phyloP scores from a whole-genome alignment of 2,797 vertebrate species.

The Esox lucius region DNA sequence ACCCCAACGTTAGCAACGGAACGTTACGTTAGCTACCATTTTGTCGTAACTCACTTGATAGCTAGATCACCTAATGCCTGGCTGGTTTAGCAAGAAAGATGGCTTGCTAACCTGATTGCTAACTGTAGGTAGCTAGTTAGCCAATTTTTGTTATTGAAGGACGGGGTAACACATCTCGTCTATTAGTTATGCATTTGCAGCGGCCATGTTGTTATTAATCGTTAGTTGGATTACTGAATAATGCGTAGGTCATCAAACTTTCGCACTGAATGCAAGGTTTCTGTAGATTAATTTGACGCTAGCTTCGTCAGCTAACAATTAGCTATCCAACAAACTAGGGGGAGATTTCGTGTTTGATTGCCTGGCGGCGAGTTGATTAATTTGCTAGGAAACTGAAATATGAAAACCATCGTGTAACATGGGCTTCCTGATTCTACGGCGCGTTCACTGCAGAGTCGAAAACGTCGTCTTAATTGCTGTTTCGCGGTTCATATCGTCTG shows the following conservation, averaged over 20 bases:
- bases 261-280: slow-evolving; percentile 51
- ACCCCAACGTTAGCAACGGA: neutral
- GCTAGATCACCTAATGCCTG: neutral
- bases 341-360: neutral
- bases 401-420: neutral
- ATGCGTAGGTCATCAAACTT: neutral
- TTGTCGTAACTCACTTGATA: slow-evolving; percentile 7
- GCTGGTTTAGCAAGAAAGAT: slow-evolving; percentile 7
- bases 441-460: neutral
- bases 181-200: neutral
- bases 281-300: slow-evolving; percentile 45
- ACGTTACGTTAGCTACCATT: slow-evolving; percentile 2
- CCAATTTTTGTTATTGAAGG: neutral
- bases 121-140: neutral
- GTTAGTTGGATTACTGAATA: neutral
- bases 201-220: neutral
- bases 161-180: neutral
- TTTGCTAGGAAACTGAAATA: neutral
- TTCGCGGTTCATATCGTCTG: neutral
- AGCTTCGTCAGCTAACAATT: slow-evolving; percentile 28
- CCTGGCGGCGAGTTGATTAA: neutral
- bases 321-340: slow-evolving; percentile 9
- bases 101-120: neutral
- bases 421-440: neutral
- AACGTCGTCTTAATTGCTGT: neutral